Evolutionary conservation across 2,113 vertebrate species (phyloP).

Genomic region (Alligator sinensis): DNA sequence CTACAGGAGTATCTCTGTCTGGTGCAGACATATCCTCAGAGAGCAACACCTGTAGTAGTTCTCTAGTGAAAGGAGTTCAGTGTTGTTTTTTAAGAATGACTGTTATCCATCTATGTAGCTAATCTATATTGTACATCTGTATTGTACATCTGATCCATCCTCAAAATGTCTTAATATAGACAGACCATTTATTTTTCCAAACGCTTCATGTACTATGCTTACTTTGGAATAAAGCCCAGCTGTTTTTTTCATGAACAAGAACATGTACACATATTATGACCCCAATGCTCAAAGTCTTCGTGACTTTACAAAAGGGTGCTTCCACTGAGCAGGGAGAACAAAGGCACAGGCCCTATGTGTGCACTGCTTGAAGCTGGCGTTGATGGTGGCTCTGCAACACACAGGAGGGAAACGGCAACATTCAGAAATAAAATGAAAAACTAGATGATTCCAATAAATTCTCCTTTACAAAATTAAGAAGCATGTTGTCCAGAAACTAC

Average conservation of each 20-base stretch:
- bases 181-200: background rate
- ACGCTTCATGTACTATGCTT: background rate
- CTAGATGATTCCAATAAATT: background rate
- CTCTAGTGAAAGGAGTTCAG: too few relatives aligned
- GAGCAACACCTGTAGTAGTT: too few relatives aligned
- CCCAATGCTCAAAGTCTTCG: background rate
- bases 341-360: background rate
- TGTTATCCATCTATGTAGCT: background rate
- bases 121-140: background rate
- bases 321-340: background rate
- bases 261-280: background rate
- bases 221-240: background rate
- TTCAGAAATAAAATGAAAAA: background rate
- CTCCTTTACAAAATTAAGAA: background rate
- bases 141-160: background rate
- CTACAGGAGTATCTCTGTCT: too few relatives aligned
- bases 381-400: background rate
- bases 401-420: background rate
- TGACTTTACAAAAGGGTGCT: background rate
- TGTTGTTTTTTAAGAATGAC: too few relatives aligned
- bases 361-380: background rate
- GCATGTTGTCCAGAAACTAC: background rate
- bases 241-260: background rate
- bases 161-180: slow-evolving; percentile 1
- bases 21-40: too few relatives aligned